Base-by-base conservation (phyloP, 2,888 invertebrate species). In the Nomada ruficornis region DNA sequence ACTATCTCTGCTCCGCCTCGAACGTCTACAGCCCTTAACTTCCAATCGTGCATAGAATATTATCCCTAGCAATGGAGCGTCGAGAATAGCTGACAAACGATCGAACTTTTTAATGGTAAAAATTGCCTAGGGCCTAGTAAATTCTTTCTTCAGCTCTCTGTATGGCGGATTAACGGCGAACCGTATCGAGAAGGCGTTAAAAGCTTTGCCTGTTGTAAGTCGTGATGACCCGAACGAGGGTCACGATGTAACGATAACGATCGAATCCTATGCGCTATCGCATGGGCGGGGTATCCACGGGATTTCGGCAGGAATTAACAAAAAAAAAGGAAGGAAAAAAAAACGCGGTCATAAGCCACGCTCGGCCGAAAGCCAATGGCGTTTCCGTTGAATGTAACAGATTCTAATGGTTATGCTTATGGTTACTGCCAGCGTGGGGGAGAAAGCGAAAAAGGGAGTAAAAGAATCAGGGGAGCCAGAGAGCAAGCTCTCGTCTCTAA, bases 401-500 rank as follows among this genome's bases (percentile, higher is more conserved):
- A 93, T 93, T 93, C 91, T 91, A 92, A 93, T 88, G 91, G 90
- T 93, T 91, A 92, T 91, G 90, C 79, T 92, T 76, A 92, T 87
- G 89, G 90, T 91, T 91, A 90, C 87, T 84, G 81, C 72, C 50
- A 42, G 13, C 10, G 26, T 36, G 29, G 13, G 36, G 20, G n/a
- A 65, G 60, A 68, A n/a, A 11, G 29, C 50, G 13, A 52, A 26
- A 18, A 47, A 18, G 42, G 50, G 29, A 47, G 10, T 42, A 50
- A 44, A 23, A 15, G 77, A 67, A 50, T 63, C 63, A 13, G 29
- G 67, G 70, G 47, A 23, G 20, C 13, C 15, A 9, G 50, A 15
- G 44, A 23, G 52, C 57, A 55, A 36, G 71, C 68, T 69, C 59
- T 67, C 84, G 83, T 84, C 82, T 90, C 89, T 92, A 92, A 92